A percentile compares a stretch with the other conserved stretches of the same genome.
Conservation (phyloP, 2,113 vertebrate genomes). For the Mobula hypostoma region DNA sequence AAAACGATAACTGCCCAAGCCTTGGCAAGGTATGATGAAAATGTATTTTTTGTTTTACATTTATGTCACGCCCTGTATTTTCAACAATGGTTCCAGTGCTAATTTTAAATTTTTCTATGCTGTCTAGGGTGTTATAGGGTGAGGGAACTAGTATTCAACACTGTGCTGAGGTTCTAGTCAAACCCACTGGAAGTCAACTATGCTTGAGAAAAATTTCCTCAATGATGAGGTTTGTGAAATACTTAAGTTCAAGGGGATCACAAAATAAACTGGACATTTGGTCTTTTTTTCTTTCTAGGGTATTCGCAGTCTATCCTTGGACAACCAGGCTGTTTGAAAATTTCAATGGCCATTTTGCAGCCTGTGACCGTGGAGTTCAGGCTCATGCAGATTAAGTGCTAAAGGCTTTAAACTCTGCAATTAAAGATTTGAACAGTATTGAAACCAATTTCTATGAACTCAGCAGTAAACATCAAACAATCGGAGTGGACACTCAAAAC, state of each 20-base stretch:
- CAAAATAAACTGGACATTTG: neutral
- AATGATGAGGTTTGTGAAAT: neutral
- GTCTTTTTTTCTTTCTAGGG: neutral
- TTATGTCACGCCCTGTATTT: neutral
- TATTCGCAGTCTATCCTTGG: neutral
- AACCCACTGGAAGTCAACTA: neutral
- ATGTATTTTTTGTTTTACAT: neutral
- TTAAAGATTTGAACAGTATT: rapidly evolving
- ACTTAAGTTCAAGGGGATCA: neutral
- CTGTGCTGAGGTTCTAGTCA: neutral
- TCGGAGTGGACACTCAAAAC: neutral
- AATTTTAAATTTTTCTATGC: neutral
- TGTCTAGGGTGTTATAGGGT: neutral
- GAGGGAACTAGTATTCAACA: neutral
- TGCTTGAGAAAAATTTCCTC: neutral
- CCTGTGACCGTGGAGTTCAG: rapidly evolving
- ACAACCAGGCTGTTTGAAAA: neutral
- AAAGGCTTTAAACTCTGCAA: neutral
- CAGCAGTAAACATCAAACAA: neutral
- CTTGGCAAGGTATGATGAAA: neutral
- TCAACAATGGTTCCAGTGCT: neutral
- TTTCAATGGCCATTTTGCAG: neutral
- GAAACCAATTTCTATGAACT: rapidly evolving
- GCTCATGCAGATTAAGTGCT: neutral
- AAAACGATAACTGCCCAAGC: rapidly evolving